Conservation (phyloP, 2,113 vertebrate species). For the Haemorhous mexicanus region DNA sequence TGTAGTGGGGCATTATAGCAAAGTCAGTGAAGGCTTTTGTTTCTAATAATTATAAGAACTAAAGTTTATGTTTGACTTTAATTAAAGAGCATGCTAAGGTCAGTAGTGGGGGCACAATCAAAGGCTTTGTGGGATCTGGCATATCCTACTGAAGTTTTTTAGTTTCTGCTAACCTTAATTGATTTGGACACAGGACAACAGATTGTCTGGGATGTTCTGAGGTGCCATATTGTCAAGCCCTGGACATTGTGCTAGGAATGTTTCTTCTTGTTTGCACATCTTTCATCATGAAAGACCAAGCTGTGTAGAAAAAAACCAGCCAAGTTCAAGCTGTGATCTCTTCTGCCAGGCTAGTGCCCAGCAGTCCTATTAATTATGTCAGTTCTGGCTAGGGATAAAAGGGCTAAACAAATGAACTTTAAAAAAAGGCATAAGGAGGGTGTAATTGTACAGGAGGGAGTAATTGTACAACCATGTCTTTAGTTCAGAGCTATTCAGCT, state of each 20-base stretch:
- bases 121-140: background rate
- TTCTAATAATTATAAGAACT: background rate
- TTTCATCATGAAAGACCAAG: slow-evolving; percentile 6
- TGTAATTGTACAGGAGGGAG: background rate
- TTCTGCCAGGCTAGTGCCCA: slow-evolving; percentile 18
- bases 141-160: background rate
- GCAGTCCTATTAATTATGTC: slow-evolving; percentile 26
- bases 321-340: slow-evolving; percentile 53
- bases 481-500: background rate
- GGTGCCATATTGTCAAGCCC: background rate
- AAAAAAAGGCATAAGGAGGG: background rate
- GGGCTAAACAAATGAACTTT: background rate
- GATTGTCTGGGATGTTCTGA: slow-evolving; percentile 15
- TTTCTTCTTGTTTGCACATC: slow-evolving; percentile 11
- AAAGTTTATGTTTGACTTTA: background rate
- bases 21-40: background rate
- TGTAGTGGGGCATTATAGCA: background rate
- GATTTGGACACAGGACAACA: background rate
- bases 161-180: slow-evolving; percentile 43
- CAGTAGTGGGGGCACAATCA: background rate
- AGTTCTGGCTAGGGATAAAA: background rate
- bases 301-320: background rate
- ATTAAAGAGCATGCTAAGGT: background rate
- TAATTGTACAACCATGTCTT: background rate
- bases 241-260: background rate